phyloP scores from a whole-genome alignment of 2,888 invertebrate genomes.

The Ligdia adustata region DNA sequence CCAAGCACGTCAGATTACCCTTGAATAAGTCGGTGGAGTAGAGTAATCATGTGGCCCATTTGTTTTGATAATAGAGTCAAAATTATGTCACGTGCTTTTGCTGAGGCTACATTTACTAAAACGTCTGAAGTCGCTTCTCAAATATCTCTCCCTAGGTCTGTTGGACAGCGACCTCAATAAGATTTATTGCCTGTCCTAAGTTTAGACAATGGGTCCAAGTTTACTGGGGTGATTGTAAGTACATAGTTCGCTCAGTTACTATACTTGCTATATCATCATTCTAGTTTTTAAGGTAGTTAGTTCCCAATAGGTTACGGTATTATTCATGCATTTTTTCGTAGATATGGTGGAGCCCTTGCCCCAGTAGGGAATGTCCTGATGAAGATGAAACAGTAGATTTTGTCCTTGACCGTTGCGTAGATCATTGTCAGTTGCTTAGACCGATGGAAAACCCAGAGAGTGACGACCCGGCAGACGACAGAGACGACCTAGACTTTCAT shows the following conservation, averaged over 20 bases:
- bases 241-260: too few relatives aligned
- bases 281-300: too few relatives aligned
- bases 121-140: slow-evolving; percentile 39
- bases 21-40: slow-evolving; percentile 40
- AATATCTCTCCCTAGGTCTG: slow-evolving; percentile 32
- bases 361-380: slow-evolving; percentile 90
- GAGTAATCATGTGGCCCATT: slow-evolving; percentile 17
- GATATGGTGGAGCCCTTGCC: slow-evolving; percentile 94
- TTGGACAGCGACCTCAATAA: slow-evolving; percentile 16
- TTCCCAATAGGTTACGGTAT: too few relatives aligned
- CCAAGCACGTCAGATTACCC: slow-evolving; percentile 57
- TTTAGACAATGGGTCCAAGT: slow-evolving; percentile 20
- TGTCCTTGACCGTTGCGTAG: slow-evolving; percentile 88
- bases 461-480: slow-evolving; percentile 72
- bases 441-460: slow-evolving; percentile 66
- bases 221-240: slow-evolving; percentile 2
- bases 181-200: slow-evolving; percentile 21
- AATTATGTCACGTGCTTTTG: slow-evolving; percentile 30
- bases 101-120: slow-evolving; percentile 26
- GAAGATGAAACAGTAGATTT: slow-evolving; percentile 89
- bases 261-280: too few relatives aligned
- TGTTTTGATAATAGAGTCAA: slow-evolving; percentile 24
- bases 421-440: slow-evolving; percentile 86
- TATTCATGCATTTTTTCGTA: slow-evolving; percentile 54
- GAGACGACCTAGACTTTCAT: slow-evolving; percentile 80